These are phyloP conservation scores for Fulmarus glacialis DNA, from an alignment of 2,113 vertebrate genomes.

Conservation along the genomic window DNA sequence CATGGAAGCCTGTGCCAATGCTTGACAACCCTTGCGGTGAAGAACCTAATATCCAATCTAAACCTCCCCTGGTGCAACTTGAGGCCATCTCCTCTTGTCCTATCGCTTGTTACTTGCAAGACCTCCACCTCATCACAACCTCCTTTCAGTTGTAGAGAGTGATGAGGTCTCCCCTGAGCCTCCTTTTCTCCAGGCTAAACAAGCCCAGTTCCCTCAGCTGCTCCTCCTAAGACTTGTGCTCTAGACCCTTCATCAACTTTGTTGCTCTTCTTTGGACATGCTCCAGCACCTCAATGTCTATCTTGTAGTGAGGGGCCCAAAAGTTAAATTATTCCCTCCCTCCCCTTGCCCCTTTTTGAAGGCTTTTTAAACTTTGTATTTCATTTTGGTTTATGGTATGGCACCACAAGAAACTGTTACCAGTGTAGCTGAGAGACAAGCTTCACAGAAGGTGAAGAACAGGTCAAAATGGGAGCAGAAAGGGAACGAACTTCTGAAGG, in stretches of 20 bases:
- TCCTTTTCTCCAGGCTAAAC: not conserved
- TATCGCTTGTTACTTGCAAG: not conserved
- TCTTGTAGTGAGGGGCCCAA: not conserved
- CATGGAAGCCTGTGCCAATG: not conserved
- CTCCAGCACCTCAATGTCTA: not conserved
- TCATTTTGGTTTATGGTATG: not conserved
- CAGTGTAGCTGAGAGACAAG: not conserved
- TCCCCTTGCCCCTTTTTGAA: not conserved
- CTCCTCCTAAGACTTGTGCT: not conserved
- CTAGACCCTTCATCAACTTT: not conserved
- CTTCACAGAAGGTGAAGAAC: not conserved
- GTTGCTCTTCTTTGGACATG: rapidly evolving
- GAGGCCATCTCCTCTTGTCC: not conserved
- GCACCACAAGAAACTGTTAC: not conserved
- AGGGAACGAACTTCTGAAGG: not conserved
- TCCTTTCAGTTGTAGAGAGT: not conserved
- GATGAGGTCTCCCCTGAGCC: not conserved
- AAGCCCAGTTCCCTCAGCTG: not conserved
- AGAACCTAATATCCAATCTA: not conserved
- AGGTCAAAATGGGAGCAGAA: not conserved
- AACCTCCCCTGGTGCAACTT: not conserved
- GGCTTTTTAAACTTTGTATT: not conserved
- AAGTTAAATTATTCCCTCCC: not conserved
- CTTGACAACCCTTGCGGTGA: not conserved
- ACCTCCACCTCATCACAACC: rapidly evolving